These are phyloP conservation scores for Ichneumon xanthorius DNA, from an alignment of 2,888 invertebrate genomes.

Conservation along the genomic window DNA sequence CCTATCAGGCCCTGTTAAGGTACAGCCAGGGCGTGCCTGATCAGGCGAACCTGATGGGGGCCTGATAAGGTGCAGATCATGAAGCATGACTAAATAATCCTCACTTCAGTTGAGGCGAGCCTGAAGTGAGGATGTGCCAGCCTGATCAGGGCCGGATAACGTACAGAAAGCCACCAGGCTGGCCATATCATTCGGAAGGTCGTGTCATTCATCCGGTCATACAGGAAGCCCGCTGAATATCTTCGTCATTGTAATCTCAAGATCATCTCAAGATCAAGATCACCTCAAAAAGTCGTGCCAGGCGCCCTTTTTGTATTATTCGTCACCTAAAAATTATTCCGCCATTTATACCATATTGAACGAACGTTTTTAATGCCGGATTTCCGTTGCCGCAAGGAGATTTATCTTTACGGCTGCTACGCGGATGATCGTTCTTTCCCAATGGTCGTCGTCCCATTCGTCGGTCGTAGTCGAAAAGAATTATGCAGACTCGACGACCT, in stretches of 20 bases:
- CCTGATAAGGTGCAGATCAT: too few relatives aligned
- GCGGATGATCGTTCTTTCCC: conserved; percentile 1
- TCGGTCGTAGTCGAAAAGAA: conserved; percentile 8
- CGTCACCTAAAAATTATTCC: conserved; percentile 19
- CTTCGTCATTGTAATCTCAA: background rate
- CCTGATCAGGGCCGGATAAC: too few relatives aligned
- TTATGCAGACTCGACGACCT: conserved; percentile 59
- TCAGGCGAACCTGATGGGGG: too few relatives aligned
- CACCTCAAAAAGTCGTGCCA: background rate
- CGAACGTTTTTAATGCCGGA: conserved; percentile 35
- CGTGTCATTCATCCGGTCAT: background rate
- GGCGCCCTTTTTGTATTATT: background rate
- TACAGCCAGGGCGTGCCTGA: too few relatives aligned
- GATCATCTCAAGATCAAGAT: background rate
- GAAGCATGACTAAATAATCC: too few relatives aligned
- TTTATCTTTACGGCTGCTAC: conserved; percentile 42
- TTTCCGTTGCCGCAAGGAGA: conserved; percentile 51
- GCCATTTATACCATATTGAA: conserved; percentile 35
- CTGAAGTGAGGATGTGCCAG: too few relatives aligned
- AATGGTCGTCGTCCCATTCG: background rate
- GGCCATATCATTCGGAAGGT: too few relatives aligned
- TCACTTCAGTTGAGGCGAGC: too few relatives aligned
- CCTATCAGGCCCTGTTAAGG: too few relatives aligned
- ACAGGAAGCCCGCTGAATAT: background rate
- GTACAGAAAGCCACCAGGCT: too few relatives aligned